Evolutionary conservation across 2,888 invertebrate genomes (phyloP).

Genomic region (Epinotia brunnichana): DNA sequence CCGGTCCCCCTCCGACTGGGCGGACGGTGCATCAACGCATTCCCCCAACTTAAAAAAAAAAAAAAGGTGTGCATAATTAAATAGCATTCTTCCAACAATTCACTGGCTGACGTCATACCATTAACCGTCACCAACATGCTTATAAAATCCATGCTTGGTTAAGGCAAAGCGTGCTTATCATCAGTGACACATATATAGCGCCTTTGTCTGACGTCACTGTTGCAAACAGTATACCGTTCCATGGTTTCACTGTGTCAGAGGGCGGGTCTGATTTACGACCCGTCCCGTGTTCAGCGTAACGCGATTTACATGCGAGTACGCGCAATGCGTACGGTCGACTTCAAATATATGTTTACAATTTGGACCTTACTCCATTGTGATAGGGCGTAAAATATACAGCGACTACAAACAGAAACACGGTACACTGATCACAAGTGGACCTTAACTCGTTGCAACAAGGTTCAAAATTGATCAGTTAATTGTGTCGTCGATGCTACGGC

Average conservation of each 20-base stretch:
- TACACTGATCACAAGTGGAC: background rate
- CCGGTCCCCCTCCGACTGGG: too few relatives aligned
- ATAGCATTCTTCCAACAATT: too few relatives aligned
- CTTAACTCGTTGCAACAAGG: background rate
- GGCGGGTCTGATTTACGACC: conserved; percentile 6
- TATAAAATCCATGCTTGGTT: too few relatives aligned
- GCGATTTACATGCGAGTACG: conserved; percentile 17
- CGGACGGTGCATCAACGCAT: too few relatives aligned
- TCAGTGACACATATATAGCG: too few relatives aligned
- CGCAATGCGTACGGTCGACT: background rate
- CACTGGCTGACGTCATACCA: too few relatives aligned
- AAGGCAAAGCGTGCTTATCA: too few relatives aligned
- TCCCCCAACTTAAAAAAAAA: too few relatives aligned
- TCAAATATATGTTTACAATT: background rate
- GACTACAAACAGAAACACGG: background rate
- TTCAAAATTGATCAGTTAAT: background rate
- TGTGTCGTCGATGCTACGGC: background rate
- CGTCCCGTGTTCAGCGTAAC: background rate
- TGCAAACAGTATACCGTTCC: too few relatives aligned
- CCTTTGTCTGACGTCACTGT: too few relatives aligned
- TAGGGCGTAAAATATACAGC: background rate
- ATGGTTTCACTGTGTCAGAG: background rate
- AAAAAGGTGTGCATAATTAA: too few relatives aligned
- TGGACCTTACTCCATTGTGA: background rate
- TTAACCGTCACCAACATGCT: too few relatives aligned